These are phyloP conservation scores for Nematopogon swammerdamellus DNA, from an alignment of 2,888 invertebrate species.

Conservation along the genomic window DNA sequence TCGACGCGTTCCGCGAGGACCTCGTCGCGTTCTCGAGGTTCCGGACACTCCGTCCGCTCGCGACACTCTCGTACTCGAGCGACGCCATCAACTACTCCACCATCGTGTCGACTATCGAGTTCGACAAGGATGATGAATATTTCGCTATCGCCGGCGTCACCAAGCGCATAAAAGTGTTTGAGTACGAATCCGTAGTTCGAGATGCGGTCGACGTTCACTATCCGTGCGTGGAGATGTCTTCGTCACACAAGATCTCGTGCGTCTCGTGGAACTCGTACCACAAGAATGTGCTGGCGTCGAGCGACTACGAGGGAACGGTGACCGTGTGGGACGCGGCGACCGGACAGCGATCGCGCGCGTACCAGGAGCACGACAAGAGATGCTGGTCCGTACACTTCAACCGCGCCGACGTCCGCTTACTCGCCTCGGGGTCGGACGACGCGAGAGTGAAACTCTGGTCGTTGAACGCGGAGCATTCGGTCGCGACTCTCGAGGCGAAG, in stretches of 20 bases:
- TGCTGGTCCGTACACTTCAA: slow-evolving; percentile 97
- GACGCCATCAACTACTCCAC: slow-evolving; percentile 86
- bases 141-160: slow-evolving; percentile 96
- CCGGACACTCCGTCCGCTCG: slow-evolving; percentile 73
- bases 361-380: slow-evolving; percentile 90
- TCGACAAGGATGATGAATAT: slow-evolving; percentile 93
- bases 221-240: slow-evolving; percentile 88
- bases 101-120: slow-evolving; percentile 90
- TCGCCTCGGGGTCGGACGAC: slow-evolving; percentile 93
- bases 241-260: slow-evolving; percentile 91
- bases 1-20: slow-evolving; percentile 80
- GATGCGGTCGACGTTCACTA: slow-evolving; percentile 90
- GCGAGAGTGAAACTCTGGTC: slow-evolving; percentile 92
- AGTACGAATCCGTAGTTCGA: slow-evolving; percentile 80
- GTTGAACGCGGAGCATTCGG: slow-evolving; percentile 79
- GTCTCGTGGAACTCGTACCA: slow-evolving; percentile 93
- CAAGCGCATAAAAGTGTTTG: slow-evolving; percentile 90
- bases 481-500: slow-evolving; percentile 86
- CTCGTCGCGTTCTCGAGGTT: slow-evolving; percentile 82
- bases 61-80: slow-evolving; percentile 85
- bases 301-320: slow-evolving; percentile 93
- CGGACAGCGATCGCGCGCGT: slow-evolving; percentile 69
- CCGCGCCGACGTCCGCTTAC: slow-evolving; percentile 80
- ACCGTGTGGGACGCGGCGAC: slow-evolving; percentile 89
- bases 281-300: slow-evolving; percentile 82